phyloP scores from a whole-genome alignment of 2,113 vertebrate genomes.

The Tor tambroides region DNA sequence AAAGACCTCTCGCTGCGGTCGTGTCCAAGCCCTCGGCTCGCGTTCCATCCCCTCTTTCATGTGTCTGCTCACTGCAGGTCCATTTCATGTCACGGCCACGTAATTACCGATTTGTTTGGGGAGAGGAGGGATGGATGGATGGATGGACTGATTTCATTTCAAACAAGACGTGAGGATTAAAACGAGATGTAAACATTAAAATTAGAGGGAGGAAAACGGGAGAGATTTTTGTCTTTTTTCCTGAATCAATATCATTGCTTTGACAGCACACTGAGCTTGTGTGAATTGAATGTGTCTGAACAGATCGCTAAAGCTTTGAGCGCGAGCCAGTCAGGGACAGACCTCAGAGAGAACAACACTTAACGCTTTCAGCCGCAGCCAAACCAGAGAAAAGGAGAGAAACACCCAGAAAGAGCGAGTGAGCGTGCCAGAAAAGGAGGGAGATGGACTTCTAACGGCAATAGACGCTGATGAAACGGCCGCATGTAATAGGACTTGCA shows the following conservation, averaged over 20 bases:
- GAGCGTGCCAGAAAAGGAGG: conserved; percentile 26
- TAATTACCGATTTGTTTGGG: conserved; percentile 55
- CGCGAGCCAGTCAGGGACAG: conserved; percentile 50
- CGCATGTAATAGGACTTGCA: conserved; percentile 22
- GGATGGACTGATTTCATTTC: conserved; percentile 38
- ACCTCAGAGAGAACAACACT: conserved; percentile 58
- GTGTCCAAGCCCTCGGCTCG: conserved; percentile 54
- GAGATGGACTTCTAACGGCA: conserved; percentile 52
- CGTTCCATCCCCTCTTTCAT: conserved; percentile 55
- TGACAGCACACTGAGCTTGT: conserved; percentile 54
- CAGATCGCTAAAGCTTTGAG: conserved; percentile 58
- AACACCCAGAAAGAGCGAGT: conserved; percentile 17
- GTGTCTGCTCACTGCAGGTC: conserved; percentile 42
- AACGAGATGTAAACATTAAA: conserved; percentile 56
- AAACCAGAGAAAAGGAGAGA: conserved; percentile 40
- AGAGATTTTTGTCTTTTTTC: conserved; percentile 18
- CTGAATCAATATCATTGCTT: conserved; percentile 60
- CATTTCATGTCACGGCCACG: conserved; percentile 48
- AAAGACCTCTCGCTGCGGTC: conserved; percentile 58
- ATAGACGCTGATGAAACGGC: conserved; percentile 50
- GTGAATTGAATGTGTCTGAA: conserved; percentile 58
- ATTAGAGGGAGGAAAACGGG: conserved; percentile 40
- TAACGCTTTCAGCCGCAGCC: conserved; percentile 57
- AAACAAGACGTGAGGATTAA: conserved; percentile 49
- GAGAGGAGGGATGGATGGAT: conserved; percentile 26